These are phyloP conservation scores for Liasis olivaceus DNA, from an alignment of 2,797 vertebrate species.

Conservation along the genomic window DNA sequence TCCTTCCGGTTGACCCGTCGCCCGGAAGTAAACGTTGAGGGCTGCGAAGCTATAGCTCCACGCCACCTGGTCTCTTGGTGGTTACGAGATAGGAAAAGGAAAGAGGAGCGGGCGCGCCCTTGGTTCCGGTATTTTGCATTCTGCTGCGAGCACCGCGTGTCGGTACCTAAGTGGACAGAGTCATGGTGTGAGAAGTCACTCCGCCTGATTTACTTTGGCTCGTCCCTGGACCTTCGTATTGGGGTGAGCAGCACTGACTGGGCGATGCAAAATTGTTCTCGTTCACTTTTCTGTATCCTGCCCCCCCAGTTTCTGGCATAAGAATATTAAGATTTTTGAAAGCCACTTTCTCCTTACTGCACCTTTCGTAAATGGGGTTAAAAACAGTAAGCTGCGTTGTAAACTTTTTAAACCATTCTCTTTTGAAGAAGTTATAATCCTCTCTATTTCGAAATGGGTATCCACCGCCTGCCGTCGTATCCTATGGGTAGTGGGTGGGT, in stretches of 20 bases:
- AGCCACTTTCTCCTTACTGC: background rate
- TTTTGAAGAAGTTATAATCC: background rate
- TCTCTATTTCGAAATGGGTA: background rate
- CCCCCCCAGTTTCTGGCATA: background rate
- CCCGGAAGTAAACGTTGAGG: background rate
- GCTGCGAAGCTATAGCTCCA: background rate
- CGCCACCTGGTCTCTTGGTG: background rate
- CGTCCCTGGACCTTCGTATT: background rate
- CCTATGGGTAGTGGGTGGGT: background rate
- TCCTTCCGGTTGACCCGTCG: background rate
- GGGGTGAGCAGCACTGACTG: background rate
- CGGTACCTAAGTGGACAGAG: background rate
- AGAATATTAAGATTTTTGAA: background rate
- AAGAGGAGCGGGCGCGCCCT: too few species aligned
- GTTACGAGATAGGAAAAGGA: background rate
- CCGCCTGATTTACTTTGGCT: background rate
- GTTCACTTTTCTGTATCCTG: background rate
- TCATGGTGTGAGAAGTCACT: background rate
- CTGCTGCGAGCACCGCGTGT: background rate
- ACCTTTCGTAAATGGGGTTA: background rate
- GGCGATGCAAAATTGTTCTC: background rate
- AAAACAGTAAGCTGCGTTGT: background rate
- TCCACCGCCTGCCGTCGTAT: background rate
- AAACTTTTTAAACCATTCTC: background rate
- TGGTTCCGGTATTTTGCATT: too few species aligned